These are phyloP conservation scores for Lissonota sp. DNA, from an alignment of 2,888 invertebrate species.

Conservation along the genomic window DNA sequence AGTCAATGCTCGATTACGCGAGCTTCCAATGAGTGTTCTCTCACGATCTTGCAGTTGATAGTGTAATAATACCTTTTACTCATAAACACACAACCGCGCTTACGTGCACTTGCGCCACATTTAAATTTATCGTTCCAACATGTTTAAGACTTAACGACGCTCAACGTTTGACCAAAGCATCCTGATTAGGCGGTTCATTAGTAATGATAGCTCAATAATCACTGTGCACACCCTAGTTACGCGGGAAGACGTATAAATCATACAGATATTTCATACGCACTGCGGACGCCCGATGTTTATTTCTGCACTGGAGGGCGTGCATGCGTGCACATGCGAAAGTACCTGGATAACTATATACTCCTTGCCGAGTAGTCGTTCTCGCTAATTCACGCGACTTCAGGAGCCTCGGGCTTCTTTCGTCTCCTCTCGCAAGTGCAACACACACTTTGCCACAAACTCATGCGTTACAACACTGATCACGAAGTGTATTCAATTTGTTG, in stretches of 20 bases:
- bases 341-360: conserved; percentile 59
- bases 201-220: conserved; percentile 78
- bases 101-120: conserved; percentile 6
- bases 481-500: conserved; percentile 44
- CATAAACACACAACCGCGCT: conserved; percentile 12
- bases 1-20: conserved; percentile 43
- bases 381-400: conserved; percentile 73
- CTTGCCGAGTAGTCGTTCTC: conserved; percentile 65
- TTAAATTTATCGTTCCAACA: conserved; percentile 44
- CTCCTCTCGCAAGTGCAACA: conserved; percentile 18
- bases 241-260: conserved; percentile 76
- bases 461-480: conserved; percentile 34
- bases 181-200: conserved; percentile 76
- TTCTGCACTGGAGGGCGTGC: conserved; percentile 35
- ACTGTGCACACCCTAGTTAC: conserved; percentile 72
- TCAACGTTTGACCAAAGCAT: conserved; percentile 66
- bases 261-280: conserved; percentile 68
- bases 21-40: conserved; percentile 51
- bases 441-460: conserved; percentile 10
- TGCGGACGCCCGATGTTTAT: conserved; percentile 51
- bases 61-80: conserved; percentile 38
- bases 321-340: conserved; percentile 54
- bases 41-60: conserved; percentile 35
- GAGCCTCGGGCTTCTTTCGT: conserved; percentile 51
- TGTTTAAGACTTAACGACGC: conserved; percentile 47